phyloP scores from a whole-genome alignment of 2,113 vertebrate species.

The Symphodus melops region DNA sequence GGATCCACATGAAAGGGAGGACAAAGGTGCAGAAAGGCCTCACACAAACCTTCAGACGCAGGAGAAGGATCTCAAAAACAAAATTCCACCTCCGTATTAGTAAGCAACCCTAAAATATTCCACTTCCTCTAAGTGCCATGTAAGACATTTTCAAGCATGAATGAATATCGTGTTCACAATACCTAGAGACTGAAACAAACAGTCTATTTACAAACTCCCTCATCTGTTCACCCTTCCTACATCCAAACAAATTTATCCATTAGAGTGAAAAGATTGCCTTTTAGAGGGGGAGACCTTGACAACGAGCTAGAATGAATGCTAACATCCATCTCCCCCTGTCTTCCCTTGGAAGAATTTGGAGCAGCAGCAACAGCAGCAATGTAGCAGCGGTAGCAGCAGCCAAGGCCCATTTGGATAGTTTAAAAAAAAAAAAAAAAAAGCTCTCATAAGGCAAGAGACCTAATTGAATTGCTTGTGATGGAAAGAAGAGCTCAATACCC shows the following conservation, averaged over 20 bases:
- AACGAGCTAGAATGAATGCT: constrained; percentile 54
- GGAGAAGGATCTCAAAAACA: constrained; percentile 1
- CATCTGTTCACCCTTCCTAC: constrained; percentile 40
- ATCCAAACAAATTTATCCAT: constrained; percentile 56
- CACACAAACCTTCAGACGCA: neutral
- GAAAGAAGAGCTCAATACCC: constrained; percentile 66
- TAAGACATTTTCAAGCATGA: constrained; percentile 24
- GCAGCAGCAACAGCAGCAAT: constrained; percentile 34
- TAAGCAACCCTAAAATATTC: constrained; percentile 23
- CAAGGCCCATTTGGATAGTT: constrained; percentile 65
- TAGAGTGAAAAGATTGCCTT: constrained; percentile 65
- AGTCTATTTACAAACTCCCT: constrained; percentile 43
- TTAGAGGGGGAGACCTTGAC: constrained; percentile 63
- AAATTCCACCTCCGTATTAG: constrained; percentile 5
- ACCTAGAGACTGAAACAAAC: constrained; percentile 33
- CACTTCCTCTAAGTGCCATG: constrained; percentile 7
- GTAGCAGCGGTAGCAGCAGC: constrained; percentile 37
- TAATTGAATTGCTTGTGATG: constrained; percentile 77
- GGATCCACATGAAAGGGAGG: constrained; percentile 28
- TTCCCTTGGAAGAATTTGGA: constrained; percentile 46
- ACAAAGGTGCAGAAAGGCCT: constrained; percentile 9
- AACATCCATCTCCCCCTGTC: constrained; percentile 16
- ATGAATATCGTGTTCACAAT: constrained; percentile 14
- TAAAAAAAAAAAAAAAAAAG: too few relatives aligned
- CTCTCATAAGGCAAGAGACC: constrained; percentile 59